These are phyloP conservation scores for Engraulis encrasicolus DNA, from an alignment of 2,113 vertebrate species.

Conservation along the genomic window DNA sequence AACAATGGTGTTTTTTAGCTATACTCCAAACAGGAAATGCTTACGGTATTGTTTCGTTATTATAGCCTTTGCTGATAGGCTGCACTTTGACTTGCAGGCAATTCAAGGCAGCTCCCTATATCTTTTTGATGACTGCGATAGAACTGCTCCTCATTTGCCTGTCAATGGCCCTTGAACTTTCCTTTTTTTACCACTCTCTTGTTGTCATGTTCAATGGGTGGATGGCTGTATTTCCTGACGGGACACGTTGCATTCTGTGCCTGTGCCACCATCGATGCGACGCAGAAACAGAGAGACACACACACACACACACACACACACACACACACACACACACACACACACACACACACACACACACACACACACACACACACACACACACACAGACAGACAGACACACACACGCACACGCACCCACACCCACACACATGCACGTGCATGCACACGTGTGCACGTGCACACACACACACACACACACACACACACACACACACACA, in stretches of 20 bases:
- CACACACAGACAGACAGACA: too few species aligned
- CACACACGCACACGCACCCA: too few species aligned
- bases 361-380: too few species aligned
- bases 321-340: too few species aligned
- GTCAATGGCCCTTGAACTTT: constrained; percentile 44
- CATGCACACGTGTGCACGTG: too few species aligned
- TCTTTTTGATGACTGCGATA: constrained; percentile 16
- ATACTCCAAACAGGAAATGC: constrained; percentile 15
- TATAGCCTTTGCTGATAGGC: not conserved
- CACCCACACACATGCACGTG: too few species aligned
- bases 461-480: too few species aligned
- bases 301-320: too few species aligned
- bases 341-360: too few species aligned
- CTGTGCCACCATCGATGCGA: not conserved
- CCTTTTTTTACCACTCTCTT: constrained; percentile 27
- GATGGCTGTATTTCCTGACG: constrained; percentile 1
- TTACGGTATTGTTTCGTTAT: not conserved
- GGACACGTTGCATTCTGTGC: not conserved
- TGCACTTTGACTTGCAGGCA: not conserved
- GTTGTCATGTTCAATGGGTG: constrained; percentile 19
- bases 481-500: too few species aligned
- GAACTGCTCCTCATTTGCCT: constrained; percentile 41
- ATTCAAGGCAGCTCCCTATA: constrained; percentile 2
- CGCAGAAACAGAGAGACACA: not conserved
- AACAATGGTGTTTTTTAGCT: not conserved